Percentiles rank a stretch among this genome's conserved stretches.
Conservation (phyloP, 2,113 vertebrate genomes). For the Oxyura jamaicensis region DNA sequence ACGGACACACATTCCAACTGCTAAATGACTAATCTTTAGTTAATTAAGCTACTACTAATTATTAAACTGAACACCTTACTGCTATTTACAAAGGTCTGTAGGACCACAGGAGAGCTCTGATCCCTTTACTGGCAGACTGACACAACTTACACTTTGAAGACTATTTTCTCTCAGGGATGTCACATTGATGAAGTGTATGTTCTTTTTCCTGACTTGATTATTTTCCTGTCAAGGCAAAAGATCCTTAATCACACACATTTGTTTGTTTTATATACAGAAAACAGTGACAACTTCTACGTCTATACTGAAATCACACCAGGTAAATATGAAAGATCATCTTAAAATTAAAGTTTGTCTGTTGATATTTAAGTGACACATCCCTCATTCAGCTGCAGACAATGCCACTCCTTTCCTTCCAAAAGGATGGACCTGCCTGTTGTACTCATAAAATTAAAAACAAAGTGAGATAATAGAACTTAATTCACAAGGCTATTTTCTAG, state of each 20-base stretch:
- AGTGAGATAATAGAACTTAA: not conserved
- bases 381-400: not conserved
- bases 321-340: not conserved
- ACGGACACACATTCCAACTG: not conserved
- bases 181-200: not conserved
- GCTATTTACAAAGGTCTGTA: not conserved
- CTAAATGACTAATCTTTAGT: not conserved
- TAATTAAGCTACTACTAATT: slow-evolving; percentile 12
- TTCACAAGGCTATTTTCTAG: not conserved
- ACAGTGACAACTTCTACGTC: not conserved
- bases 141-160: not conserved
- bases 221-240: not conserved
- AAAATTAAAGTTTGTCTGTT: not conserved
- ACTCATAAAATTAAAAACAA: not conserved
- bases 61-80: slow-evolving; percentile 5
- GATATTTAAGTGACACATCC: not conserved
- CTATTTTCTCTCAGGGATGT: not conserved
- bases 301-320: not conserved
- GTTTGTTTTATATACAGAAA: not conserved
- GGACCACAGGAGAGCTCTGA: not conserved
- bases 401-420: not conserved
- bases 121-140: not conserved
- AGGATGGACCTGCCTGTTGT: not conserved
- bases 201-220: not conserved
- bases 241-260: not conserved